phyloP scores from a whole-genome alignment of 2,113 vertebrate species.

The Calidris pugnax region DNA sequence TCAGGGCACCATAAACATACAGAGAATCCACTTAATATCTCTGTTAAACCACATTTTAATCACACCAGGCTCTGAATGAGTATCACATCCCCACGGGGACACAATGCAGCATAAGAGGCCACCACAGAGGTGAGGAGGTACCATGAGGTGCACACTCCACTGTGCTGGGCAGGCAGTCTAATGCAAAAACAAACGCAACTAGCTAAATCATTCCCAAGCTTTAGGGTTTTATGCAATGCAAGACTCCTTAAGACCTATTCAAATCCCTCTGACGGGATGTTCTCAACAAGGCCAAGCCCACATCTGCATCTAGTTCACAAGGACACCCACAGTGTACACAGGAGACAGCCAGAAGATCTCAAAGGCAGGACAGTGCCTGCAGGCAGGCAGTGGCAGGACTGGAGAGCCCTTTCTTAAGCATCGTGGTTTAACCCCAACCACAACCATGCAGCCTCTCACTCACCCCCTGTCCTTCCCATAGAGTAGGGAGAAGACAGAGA shows the following conservation, averaged over 20 bases:
- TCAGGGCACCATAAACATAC: neutral
- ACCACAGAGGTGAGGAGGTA: neutral
- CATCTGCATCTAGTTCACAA: rapidly evolving
- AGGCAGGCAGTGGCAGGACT: neutral
- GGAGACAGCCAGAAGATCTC: no score
- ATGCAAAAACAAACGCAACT: rapidly evolving
- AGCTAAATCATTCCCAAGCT: neutral
- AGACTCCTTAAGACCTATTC: rapidly evolving
- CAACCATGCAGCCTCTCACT: neutral
- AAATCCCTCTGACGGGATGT: neutral
- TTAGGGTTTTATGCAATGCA: neutral
- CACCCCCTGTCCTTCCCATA: neutral
- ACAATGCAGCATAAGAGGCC: rapidly evolving
- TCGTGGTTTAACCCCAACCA: neutral
- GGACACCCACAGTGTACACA: rapidly evolving
- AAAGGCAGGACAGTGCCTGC: neutral
- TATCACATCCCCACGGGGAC: rapidly evolving
- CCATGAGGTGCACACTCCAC: rapidly evolving
- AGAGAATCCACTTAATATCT: neutral
- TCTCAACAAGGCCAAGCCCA: neutral
- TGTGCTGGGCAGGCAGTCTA: rapidly evolving
- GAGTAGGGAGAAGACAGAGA: neutral
- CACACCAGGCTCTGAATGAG: neutral
- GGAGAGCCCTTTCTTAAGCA: neutral
- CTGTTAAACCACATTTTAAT: neutral